Evolutionary conservation across 2,888 invertebrate genomes (phyloP), one percentile per base, ranked within the genome.

Genomic region (Nezara viridula): DNA sequence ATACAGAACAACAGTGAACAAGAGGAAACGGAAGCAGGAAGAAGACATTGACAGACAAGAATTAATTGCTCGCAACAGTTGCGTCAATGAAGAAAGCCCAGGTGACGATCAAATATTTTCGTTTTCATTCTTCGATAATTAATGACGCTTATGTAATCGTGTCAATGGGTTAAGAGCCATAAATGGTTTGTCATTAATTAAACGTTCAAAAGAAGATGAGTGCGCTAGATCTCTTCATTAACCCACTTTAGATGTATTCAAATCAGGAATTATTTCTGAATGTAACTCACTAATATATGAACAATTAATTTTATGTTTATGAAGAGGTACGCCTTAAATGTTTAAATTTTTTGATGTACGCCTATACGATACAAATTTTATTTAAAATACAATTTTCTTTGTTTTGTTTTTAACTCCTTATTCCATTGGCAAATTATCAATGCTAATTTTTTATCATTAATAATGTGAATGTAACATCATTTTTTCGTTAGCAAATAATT

Each of bases 101-200:
- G 14, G 66, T 37, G 66, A 73, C 16, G 66, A 73, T 37, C 2
- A 37, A 73, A 73, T 73, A 21, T 73, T 73, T 73, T 73, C 66
- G 32, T 37, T 37, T 32, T 73, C 66, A 37, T 73, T 37, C 66
- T 73, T 32, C 37, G 32, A 73, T 73, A 73, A 73, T 37, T 73
- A 73, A 73, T 73, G 66, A 73, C 5, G 16, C 66, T 73, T 73
- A 73, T 37, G 66, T 21, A 32, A 73, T 37, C 19, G 66, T 73
- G 66, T 37, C 37, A 37, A 73, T 73, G 37, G 66, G 60, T 37
- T 73, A 32, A 73, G 21, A 73, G 66, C 37, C 21, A 21, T 19
- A 19, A 73, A 73, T 73, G 66, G 37, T 21, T 73, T 1, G 66
- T 12, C 66, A 73, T 73, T 73, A 73, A 73, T 73, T 73, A 73